Evolutionary conservation across 2,797 vertebrate species (phyloP).

Genomic region (Arnoldichthys spilopterus): DNA sequence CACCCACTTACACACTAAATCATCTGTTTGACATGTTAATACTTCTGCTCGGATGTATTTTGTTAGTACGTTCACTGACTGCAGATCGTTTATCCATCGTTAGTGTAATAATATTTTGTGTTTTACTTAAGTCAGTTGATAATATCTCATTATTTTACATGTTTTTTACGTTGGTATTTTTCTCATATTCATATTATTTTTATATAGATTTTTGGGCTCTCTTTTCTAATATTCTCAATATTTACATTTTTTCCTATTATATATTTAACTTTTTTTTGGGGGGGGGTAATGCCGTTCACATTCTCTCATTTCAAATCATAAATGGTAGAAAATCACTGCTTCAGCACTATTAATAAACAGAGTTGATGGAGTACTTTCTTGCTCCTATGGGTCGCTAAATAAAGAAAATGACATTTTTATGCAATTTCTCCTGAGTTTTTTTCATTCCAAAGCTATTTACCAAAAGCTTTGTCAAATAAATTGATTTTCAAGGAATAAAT

Average conservation of each 20-base stretch:
- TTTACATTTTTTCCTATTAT: no score
- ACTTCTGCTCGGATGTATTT: background rate
- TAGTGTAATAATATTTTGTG: no score
- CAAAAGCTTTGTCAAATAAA: background rate
- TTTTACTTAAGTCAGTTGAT: no score
- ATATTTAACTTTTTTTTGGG: slow-evolving; percentile 23
- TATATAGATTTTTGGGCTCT: no score
- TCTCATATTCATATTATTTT: no score
- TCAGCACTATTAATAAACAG: background rate
- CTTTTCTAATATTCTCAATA: no score
- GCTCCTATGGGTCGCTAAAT: no score
- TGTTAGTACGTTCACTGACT: no score
- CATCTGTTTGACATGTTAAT: background rate
- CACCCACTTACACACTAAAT: background rate
- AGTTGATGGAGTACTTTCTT: background rate
- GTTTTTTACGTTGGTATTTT: no score
- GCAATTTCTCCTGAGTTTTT: background rate
- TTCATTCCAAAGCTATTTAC: background rate
- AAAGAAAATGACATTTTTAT: background rate
- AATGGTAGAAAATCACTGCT: background rate
- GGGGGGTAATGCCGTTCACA: no score
- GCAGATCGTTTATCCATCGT: no score
- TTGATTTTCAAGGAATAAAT: slow-evolving; percentile 3
- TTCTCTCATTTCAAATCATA: background rate
- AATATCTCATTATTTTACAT: no score